These are phyloP conservation scores for Magallana gigas DNA, from an alignment of 1,140 invertebrate species.

Conservation along the genomic window DNA sequence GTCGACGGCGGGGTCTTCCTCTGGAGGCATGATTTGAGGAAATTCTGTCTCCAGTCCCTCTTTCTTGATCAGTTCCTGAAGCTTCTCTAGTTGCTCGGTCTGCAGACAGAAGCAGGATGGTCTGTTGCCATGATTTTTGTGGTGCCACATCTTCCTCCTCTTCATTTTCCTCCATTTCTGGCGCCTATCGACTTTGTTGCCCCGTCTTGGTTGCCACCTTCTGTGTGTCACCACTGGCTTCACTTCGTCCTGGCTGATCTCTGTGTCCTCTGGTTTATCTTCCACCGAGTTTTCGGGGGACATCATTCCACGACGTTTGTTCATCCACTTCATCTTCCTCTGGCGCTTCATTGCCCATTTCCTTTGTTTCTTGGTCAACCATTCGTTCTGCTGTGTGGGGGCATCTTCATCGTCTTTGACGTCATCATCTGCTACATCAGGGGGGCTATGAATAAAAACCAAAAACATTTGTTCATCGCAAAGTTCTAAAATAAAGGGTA, in stretches of 20 bases:
- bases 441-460: background rate
- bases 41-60: background rate
- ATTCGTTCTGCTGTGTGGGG: background rate
- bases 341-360: slow-evolving; percentile 1
- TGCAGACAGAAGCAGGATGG: slow-evolving; percentile 12
- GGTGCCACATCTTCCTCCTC: background rate
- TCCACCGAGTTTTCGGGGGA: background rate
- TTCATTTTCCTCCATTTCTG: slow-evolving; percentile 26
- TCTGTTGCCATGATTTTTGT: background rate
- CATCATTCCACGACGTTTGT: slow-evolving; percentile 17
- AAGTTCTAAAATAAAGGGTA: background rate
- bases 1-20: background rate
- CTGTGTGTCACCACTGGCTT: background rate
- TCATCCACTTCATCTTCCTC: slow-evolving; percentile 21
- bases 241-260: background rate
- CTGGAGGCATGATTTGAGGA: background rate
- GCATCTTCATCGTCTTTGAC: slow-evolving; percentile 1
- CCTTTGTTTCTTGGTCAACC: background rate
- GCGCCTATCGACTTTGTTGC: background rate
- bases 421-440: background rate
- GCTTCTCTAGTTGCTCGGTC: slow-evolving; percentile 20
- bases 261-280: background rate
- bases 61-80: slow-evolving; percentile 6
- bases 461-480: background rate
- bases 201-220: background rate